Percentiles rank a stretch among this genome's conserved stretches.
Conservation (phyloP, 2,113 vertebrate species). For the Stercorarius parasiticus region DNA sequence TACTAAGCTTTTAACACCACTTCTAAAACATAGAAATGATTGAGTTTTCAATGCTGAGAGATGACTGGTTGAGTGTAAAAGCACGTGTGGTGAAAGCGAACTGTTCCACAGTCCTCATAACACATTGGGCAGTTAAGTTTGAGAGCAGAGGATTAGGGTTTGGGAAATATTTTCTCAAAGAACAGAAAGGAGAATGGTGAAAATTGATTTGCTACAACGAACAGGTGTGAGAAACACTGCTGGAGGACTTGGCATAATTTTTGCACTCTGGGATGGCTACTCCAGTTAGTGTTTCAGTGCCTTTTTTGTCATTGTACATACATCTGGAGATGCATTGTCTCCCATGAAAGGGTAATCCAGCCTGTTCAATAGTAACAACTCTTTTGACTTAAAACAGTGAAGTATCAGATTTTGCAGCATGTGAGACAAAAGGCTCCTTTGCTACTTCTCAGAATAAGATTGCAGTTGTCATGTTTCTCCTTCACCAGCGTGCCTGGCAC, state of each 20-base stretch:
- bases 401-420: slow-evolving; percentile 34
- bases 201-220: neutral
- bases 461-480: neutral
- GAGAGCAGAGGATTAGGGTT: neutral
- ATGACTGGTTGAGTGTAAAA: neutral
- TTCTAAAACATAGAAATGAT: neutral
- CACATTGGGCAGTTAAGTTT: neutral
- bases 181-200: neutral
- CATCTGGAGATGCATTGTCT: slow-evolving; percentile 48
- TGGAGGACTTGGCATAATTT: neutral
- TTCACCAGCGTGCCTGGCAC: slow-evolving; percentile 11
- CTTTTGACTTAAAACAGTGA: slow-evolving; percentile 50
- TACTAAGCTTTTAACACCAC: neutral
- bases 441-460: slow-evolving; percentile 20
- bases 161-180: neutral
- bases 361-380: slow-evolving; percentile 1
- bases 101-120: neutral
- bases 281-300: slow-evolving; percentile 31
- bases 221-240: neutral
- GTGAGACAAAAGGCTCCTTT: slow-evolving; percentile 37
- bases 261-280: neutral
- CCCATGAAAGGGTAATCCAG: slow-evolving; percentile 11
- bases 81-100: neutral
- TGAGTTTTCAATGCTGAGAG: neutral
- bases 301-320: neutral